phyloP scores from a whole-genome alignment of 2,888 invertebrate species.

The Venusia cambrica region DNA sequence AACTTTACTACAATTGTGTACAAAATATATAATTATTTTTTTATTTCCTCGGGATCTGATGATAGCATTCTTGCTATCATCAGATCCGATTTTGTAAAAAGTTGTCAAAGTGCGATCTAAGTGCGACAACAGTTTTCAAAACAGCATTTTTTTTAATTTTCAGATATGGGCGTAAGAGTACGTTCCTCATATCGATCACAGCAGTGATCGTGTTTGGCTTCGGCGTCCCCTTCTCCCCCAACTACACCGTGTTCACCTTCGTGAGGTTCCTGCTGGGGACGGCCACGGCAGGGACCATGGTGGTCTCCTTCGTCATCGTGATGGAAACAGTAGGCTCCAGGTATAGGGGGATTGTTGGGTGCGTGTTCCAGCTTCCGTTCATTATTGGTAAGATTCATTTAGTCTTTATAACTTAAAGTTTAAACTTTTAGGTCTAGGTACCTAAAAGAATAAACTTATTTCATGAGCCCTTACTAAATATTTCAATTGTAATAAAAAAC shows the following conservation, averaged over 20 bases:
- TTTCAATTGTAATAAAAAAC: too few relatives aligned
- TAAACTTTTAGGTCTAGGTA: too few relatives aligned
- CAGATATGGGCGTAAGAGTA: constrained; percentile 88
- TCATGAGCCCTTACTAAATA: too few relatives aligned
- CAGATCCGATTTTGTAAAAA: too few relatives aligned
- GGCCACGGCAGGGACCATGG: constrained; percentile 91
- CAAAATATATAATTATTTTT: too few relatives aligned
- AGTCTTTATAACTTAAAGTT: too few relatives aligned
- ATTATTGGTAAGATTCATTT: constrained; percentile 77
- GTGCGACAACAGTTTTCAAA: too few relatives aligned
- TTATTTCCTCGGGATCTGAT: too few relatives aligned
- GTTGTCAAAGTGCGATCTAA: too few relatives aligned
- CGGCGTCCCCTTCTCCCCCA: constrained; percentile 84
- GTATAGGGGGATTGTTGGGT: constrained; percentile 77
- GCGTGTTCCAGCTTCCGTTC: constrained; percentile 86
- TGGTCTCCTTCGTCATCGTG: constrained; percentile 85
- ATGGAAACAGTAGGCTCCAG: constrained; percentile 83
- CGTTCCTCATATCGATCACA: constrained; percentile 85
- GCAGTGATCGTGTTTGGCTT: constrained; percentile 85
- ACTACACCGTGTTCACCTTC: constrained; percentile 79
- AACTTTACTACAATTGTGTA: too few relatives aligned
- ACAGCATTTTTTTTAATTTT: constrained; percentile 31
- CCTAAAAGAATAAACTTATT: too few relatives aligned
- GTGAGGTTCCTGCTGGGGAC: constrained; percentile 85
- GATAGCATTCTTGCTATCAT: too few relatives aligned